phyloP scores from a whole-genome alignment of 2,797 vertebrate species.

The Gallinago nigripennis region DNA sequence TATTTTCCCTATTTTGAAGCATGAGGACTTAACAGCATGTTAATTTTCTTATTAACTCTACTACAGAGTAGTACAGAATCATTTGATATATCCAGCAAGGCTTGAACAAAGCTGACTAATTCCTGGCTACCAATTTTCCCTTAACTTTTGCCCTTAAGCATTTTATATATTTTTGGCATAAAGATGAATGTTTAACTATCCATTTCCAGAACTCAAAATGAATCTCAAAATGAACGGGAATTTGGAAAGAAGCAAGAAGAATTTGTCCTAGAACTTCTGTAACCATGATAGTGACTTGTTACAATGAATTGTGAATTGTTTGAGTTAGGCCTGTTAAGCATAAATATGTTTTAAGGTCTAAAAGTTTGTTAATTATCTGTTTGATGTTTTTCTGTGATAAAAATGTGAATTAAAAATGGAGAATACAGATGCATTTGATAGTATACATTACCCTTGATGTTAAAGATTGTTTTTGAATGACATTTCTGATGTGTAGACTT shows the following conservation, averaged over 20 bases:
- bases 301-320: neutral
- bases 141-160: neutral
- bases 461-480: neutral
- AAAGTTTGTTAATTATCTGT: neutral
- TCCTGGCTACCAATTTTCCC: neutral
- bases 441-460: neutral
- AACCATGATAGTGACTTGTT: neutral
- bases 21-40: neutral
- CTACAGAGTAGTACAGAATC: neutral
- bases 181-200: neutral
- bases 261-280: neutral
- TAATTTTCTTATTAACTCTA: neutral
- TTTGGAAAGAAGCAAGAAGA: neutral
- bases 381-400: neutral
- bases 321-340: neutral
- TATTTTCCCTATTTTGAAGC: neutral
- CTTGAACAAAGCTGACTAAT: neutral
- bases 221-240: neutral
- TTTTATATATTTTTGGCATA: neutral
- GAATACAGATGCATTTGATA: neutral
- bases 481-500: neutral
- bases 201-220: neutral
- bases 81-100: neutral
- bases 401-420: neutral
- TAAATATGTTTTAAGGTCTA: neutral